Conservation (phyloP, 2,888 invertebrate genomes). For the Epinotia bilunana region DNA sequence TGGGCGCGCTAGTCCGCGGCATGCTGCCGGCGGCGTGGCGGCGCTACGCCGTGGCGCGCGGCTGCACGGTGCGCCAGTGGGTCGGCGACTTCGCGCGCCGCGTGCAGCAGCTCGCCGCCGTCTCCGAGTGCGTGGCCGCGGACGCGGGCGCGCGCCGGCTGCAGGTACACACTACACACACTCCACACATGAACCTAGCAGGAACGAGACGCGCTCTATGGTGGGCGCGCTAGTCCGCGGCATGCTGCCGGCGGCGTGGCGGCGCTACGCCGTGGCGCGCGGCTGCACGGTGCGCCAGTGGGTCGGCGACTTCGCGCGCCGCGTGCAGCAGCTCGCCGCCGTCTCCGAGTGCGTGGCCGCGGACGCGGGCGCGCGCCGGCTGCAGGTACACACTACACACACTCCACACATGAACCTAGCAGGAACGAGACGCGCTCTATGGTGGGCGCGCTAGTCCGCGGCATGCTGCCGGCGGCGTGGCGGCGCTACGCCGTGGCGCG, state of each 20-base stretch:
- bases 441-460: slow-evolving; percentile 97
- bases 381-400: slow-evolving; percentile 86
- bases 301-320: slow-evolving; percentile 93
- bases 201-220: slow-evolving; percentile 97
- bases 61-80: slow-evolving; percentile 91
- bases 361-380: slow-evolving; percentile 93
- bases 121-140: slow-evolving; percentile 89
- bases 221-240: slow-evolving; percentile 97
- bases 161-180: slow-evolving; percentile 84
- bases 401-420: slow-evolving; percentile 76
- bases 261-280: slow-evolving; percentile 95
- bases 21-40: slow-evolving; percentile 97
- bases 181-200: slow-evolving; percentile 83
- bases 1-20: slow-evolving; percentile 97
- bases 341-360: slow-evolving; percentile 89
- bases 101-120: slow-evolving; percentile 95
- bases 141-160: slow-evolving; percentile 95
- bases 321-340: slow-evolving; percentile 96
- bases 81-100: slow-evolving; percentile 95
- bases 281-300: slow-evolving; percentile 92
- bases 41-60: slow-evolving; percentile 95
- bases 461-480: slow-evolving; percentile 97
- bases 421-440: slow-evolving; percentile 98
- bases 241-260: slow-evolving; percentile 96
- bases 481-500: slow-evolving; percentile 95